A percentile compares a stretch with the other conserved stretches of the same genome.
These are phyloP conservation scores for Cebus imitator DNA, from an alignment of 2,113 vertebrate species.

Conservation along the genomic window DNA sequence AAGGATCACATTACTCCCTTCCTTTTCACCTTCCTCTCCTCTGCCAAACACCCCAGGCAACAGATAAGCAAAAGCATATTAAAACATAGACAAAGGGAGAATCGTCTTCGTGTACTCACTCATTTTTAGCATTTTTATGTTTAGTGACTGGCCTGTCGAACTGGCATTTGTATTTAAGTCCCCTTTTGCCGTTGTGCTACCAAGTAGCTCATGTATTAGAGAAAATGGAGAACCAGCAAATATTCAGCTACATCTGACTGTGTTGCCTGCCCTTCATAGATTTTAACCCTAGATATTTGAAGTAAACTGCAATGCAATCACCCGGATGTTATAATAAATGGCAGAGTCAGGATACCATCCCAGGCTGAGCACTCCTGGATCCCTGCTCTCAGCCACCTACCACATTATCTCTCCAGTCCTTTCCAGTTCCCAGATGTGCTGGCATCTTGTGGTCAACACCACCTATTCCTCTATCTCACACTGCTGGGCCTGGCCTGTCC, in stretches of 20 bases:
- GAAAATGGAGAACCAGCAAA: not conserved
- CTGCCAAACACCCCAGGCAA: not conserved
- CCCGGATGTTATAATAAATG: fast-evolving
- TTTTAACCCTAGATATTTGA: fast-evolving
- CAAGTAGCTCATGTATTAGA: not conserved
- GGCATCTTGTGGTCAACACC: not conserved
- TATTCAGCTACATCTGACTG: too few species aligned
- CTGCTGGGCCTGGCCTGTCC: fast-evolving
- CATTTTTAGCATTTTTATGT: not conserved
- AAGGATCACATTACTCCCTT: not conserved
- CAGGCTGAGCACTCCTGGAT: too few species aligned
- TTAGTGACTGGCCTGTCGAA: not conserved
- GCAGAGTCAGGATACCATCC: not conserved
- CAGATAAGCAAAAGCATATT: not conserved
- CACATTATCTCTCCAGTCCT: not conserved
- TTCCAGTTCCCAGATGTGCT: not conserved
- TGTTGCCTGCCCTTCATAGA: not conserved
- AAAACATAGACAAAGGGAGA: not conserved
- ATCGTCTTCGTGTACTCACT: not conserved
- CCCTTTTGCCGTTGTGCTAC: not conserved
- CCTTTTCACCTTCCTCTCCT: not conserved
- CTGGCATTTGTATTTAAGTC: not conserved
- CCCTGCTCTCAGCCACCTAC: not conserved
- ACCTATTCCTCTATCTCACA: not conserved
- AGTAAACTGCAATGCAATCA: not conserved